Percentiles rank a stretch among this genome's conserved stretches.
phyloP scores from a whole-genome alignment of 35 echinoderm and acorn worm species.

The Lytechinus pictus region DNA sequence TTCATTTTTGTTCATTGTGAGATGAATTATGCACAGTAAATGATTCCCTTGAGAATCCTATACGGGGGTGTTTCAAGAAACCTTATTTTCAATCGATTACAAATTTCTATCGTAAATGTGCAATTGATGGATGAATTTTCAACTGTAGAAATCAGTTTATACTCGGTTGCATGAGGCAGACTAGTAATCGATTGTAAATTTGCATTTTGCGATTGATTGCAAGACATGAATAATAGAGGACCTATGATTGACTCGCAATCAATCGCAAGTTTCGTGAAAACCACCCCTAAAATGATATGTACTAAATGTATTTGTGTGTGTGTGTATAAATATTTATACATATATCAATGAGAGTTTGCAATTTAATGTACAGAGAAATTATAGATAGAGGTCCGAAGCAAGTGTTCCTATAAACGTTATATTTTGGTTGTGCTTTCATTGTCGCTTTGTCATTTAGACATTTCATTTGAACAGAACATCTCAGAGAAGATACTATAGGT shows the following conservation, averaged over 20 bases:
- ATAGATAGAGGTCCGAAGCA: background rate
- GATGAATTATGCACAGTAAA: background rate
- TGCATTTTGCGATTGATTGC: no score
- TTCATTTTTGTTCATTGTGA: background rate
- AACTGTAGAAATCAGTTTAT: no score
- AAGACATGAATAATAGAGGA: no score
- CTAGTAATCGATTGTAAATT: no score
- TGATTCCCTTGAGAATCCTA: background rate
- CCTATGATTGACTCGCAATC: no score
- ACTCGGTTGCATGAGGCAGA: no score
- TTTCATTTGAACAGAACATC: background rate
- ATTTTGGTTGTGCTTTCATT: background rate
- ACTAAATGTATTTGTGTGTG: background rate
- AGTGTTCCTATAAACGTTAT: background rate
- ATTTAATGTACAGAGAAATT: background rate
- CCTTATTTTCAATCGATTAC: no score
- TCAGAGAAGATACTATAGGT: background rate
- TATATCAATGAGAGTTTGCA: background rate
- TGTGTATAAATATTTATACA: background rate
- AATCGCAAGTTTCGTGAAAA: no score
- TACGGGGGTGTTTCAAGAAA: no score
- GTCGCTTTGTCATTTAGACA: background rate
- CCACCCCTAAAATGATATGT: background rate
- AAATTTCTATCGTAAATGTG: no score
- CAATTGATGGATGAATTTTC: no score